Conservation (phyloP, 2,888 invertebrate genomes). For the Pherbina coryleti region DNA sequence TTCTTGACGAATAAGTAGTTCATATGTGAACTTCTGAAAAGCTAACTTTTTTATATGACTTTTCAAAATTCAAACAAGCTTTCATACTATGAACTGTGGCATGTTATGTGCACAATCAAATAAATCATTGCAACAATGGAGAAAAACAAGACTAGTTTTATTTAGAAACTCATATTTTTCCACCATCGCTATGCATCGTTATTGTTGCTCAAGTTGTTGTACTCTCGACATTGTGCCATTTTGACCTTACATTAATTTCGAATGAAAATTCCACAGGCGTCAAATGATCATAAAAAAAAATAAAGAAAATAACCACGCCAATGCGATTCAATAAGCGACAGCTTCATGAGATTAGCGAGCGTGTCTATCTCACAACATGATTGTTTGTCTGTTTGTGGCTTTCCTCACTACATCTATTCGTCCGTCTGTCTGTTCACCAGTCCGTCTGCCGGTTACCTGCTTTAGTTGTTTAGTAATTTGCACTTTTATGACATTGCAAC, state of each 20-base stretch:
- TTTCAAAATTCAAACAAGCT: too few species aligned
- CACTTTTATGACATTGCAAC: slow-evolving; percentile 43
- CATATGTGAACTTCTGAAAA: too few species aligned
- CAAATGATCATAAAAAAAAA: too few species aligned
- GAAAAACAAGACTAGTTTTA: too few species aligned
- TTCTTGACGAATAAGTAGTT: too few species aligned
- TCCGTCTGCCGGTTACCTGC: background rate
- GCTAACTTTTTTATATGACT: too few species aligned
- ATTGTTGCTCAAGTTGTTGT: background rate
- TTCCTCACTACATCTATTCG: background rate
- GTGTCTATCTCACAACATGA: background rate
- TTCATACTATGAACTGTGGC: too few species aligned
- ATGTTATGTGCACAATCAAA: too few species aligned
- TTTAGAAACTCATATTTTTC: too few species aligned
- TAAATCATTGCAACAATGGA: background rate
- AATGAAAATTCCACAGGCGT: background rate
- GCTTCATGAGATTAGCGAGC: background rate
- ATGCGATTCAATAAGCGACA: background rate
- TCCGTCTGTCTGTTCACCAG: background rate
- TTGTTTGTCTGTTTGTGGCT: background rate
- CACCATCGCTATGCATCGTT: background rate
- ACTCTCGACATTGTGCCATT: background rate
- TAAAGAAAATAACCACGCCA: background rate
- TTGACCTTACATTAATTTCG: background rate
- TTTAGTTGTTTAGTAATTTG: slow-evolving; percentile 25